Percentiles rank a stretch among this genome's conserved stretches.
These are phyloP conservation scores for Poecilia wingei DNA, from an alignment of 2,797 vertebrate species.

Conservation along the genomic window DNA sequence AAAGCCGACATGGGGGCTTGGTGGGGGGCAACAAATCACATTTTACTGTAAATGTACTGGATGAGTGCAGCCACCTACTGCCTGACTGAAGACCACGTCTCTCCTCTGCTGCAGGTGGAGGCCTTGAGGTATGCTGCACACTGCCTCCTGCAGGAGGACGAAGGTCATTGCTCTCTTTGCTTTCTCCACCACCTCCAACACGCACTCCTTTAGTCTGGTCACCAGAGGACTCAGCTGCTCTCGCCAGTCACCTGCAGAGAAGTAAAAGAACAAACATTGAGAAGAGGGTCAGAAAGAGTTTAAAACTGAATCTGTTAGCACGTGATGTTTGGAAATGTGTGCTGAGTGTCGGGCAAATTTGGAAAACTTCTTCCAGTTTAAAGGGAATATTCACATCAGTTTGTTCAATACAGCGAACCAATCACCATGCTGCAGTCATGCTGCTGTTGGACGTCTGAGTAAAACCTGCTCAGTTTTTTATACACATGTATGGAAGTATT, in stretches of 20 bases:
- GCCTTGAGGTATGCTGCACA: constrained; percentile 91
- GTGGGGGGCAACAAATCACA: not conserved
- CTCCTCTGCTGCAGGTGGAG: constrained; percentile 91
- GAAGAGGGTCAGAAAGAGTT: not conserved
- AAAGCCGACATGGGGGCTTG: not conserved
- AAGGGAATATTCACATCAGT: not conserved
- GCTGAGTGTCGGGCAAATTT: not conserved
- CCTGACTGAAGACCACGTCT: constrained; percentile 97
- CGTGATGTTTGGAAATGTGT: not conserved
- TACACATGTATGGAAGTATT: too few species aligned
- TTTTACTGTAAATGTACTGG: not conserved
- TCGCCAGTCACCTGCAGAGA: constrained; percentile 86
- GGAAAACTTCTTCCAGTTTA: not conserved
- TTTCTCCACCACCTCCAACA: constrained; percentile 89
- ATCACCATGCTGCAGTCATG: not conserved
- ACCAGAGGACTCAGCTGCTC: constrained; percentile 90
- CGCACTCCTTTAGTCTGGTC: constrained; percentile 90
- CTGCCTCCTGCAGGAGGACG: constrained; percentile 94
- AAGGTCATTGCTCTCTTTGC: constrained; percentile 94
- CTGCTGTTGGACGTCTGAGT: too few species aligned
- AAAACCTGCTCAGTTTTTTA: not conserved
- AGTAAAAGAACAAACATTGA: not conserved
- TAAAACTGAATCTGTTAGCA: not conserved
- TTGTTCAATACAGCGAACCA: not conserved
- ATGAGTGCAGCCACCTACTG: constrained; percentile 82